Base-by-base conservation (phyloP, 2,888 invertebrate species). In the Ormia ochracea region DNA sequence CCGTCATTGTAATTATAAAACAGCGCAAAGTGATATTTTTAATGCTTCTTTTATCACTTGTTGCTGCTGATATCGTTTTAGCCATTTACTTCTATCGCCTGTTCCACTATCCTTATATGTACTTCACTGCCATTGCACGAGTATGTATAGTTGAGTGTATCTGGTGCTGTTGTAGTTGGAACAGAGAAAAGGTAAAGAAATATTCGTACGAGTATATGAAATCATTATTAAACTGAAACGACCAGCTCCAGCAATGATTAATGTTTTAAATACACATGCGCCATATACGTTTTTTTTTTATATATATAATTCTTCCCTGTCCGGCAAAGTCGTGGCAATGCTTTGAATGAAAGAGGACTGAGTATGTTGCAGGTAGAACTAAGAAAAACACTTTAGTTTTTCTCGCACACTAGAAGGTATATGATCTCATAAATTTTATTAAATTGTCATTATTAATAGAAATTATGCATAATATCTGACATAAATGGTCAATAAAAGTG, bases 401-500 rank as follows among this genome's bases (percentile, higher is more conserved):
- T 4, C 19, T 26, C 6, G 52, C n/a, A 31, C 58, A 74, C 52
- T 61, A 43, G 36, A 43, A 56, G 48, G 54, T 70, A 73, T 74
- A 76, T 73, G 66, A 77, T 72, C 77, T 77, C 81, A 81, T 81
- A 74, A 78, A 78, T 82, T 68, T 72, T 48, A 65, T 38, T 59
- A 68, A 65, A 81, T 80, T 80, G 80, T 76, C 80, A 80, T 83
- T 83, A 84, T 83, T 84, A 84, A 83, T 81, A 81, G 77, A 82
- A 83, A 82, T 83, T 83, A 81, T 83, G 79, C 81, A 81, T 59
- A 76, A 78, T 69, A 76, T 73, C 76, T 81, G 83, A 84, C 83
- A 82, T 83, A 83, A 84, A 83, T 84, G 82, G 83, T 82, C 83
- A 82, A 83, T 83, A 83, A 84, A 83, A 82, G 75, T 83, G 83